Evolutionary conservation across 2,888 invertebrate species (phyloP).

Genomic region (Xanthia icteritia): DNA sequence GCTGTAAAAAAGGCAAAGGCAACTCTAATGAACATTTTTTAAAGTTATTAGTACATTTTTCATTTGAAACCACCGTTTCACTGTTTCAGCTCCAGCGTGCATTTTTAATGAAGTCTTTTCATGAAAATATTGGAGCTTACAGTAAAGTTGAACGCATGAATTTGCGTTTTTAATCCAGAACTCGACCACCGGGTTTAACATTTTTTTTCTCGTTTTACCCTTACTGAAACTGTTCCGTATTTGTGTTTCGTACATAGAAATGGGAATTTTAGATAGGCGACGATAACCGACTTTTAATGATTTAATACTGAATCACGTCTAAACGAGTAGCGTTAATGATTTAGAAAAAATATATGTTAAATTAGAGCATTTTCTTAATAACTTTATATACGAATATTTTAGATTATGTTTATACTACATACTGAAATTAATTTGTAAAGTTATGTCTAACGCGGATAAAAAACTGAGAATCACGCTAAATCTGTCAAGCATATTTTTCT

Average conservation of each 20-base stretch:
- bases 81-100: slow-evolving; percentile 18
- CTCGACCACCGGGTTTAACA: neutral
- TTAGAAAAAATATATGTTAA: too few relatives aligned
- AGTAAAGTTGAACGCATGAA: slow-evolving; percentile 27
- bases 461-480: too few relatives aligned
- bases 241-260: neutral
- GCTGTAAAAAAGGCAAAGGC: slow-evolving; percentile 10
- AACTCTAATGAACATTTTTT: slow-evolving; percentile 14
- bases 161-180: slow-evolving; percentile 14
- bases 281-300: too few relatives aligned
- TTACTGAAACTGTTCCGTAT: neutral
- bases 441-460: too few relatives aligned
- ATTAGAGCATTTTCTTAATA: too few relatives aligned
- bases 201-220: neutral
- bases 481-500: too few relatives aligned
- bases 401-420: too few relatives aligned
- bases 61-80: slow-evolving; percentile 15
- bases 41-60: slow-evolving; percentile 38
- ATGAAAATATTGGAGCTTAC: slow-evolving; percentile 29
- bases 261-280: neutral
- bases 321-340: too few relatives aligned
- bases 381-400: too few relatives aligned
- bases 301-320: too few relatives aligned
- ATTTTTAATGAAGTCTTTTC: slow-evolving; percentile 55
- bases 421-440: too few relatives aligned